These are phyloP conservation scores for Aporrectodea caliginosa DNA, from an alignment of 1,140 invertebrate species.

Conservation along the genomic window DNA sequence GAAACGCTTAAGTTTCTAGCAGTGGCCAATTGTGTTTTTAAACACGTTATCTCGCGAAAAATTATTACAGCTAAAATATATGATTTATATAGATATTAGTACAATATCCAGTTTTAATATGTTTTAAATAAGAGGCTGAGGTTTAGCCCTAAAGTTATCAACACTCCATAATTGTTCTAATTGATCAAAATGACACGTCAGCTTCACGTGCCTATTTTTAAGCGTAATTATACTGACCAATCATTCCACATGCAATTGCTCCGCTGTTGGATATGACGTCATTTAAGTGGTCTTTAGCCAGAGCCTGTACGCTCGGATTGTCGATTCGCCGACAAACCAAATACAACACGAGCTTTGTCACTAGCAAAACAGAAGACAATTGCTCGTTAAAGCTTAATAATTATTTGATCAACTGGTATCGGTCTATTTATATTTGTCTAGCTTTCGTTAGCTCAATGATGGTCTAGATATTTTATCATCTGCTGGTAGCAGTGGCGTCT, in stretches of 20 bases:
- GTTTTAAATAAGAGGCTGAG: no score
- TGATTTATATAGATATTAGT: no score
- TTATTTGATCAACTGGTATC: not conserved
- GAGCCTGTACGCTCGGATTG: conserved; percentile 16
- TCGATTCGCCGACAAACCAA: conserved; percentile 28
- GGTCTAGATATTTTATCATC: not conserved
- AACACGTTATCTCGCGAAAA: no score
- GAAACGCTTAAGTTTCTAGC: no score
- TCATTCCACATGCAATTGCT: conserved; percentile 37
- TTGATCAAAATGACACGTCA: no score
- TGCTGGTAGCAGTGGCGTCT: not conserved
- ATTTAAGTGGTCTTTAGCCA: conserved; percentile 43
- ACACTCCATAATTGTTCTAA: no score
- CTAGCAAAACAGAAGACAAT: conserved; percentile 15
- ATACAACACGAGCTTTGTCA: conserved; percentile 31
- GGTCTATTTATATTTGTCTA: not conserved
- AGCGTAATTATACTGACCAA: no score
- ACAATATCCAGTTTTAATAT: no score
- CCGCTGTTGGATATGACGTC: conserved; percentile 40
- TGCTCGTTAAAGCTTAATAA: not conserved
- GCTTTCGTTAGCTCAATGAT: not conserved
- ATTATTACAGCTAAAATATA: no score
- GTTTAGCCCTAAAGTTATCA: no score
- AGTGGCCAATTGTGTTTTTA: no score
- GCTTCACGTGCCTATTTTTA: no score